Conservation (phyloP, 2,888 invertebrate genomes). For the Sphecodes monilicornis region DNA sequence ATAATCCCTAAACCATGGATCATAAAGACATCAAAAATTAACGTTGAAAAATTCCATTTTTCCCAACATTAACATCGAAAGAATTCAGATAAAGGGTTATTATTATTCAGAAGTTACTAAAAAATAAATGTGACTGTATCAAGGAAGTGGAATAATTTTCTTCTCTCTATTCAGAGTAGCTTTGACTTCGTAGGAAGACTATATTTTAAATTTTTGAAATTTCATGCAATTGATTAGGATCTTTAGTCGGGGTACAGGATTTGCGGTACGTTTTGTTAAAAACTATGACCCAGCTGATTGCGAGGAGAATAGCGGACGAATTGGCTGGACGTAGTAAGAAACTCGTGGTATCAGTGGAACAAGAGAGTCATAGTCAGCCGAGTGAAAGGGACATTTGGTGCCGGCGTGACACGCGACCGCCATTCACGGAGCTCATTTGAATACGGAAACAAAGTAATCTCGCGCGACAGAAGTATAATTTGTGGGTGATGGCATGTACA, state of each 20-base stretch:
- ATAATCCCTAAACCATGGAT: too few species aligned
- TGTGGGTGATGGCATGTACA: constrained; percentile 14
- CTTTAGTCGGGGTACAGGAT: background rate
- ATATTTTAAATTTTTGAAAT: background rate
- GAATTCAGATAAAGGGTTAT: background rate
- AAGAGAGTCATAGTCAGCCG: constrained; percentile 19
- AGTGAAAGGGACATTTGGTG: constrained; percentile 40
- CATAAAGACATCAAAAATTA: too few species aligned
- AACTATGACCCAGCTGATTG: constrained; percentile 2
- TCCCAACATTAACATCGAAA: too few species aligned
- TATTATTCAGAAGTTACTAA: background rate
- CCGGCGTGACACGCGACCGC: constrained; percentile 44
- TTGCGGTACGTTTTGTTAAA: background rate
- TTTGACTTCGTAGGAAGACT: background rate
- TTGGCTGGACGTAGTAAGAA: background rate
- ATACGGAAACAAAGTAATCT: constrained; percentile 61
- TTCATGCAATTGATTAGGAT: background rate
- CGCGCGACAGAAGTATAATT: constrained; percentile 52
- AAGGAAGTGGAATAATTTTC: background rate
- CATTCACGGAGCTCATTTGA: constrained; percentile 46
- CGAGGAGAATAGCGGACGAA: background rate
- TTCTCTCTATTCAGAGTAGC: too few species aligned
- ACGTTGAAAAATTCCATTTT: too few species aligned
- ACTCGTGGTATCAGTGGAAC: constrained; percentile 1
- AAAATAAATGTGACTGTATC: background rate